Conservation (phyloP, 2,113 vertebrate species). For the Egretta garzetta region DNA sequence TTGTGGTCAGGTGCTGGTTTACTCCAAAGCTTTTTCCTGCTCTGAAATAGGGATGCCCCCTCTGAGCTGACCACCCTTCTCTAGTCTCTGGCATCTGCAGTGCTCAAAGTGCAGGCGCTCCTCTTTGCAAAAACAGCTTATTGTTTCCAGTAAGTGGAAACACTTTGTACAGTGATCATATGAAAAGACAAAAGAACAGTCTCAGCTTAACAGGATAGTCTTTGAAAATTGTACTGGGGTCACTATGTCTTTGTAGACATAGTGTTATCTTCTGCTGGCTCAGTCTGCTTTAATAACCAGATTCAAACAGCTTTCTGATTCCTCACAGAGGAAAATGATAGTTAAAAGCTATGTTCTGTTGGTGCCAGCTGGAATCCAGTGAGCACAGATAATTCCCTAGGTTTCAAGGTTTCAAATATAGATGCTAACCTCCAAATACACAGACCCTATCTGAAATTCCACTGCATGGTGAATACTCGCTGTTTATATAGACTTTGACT, state of each 20-base stretch:
- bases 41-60: neutral
- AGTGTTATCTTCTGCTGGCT: neutral
- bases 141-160: neutral
- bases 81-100: neutral
- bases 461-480: neutral
- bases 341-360: neutral
- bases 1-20: conserved; percentile 23
- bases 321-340: neutral
- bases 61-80: neutral
- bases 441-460: neutral
- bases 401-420: neutral
- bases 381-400: neutral
- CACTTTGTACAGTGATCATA: neutral
- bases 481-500: neutral
- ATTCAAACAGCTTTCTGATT: neutral
- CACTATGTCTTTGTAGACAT: neutral
- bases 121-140: neutral
- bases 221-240: neutral
- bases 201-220: neutral
- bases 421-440: neutral
- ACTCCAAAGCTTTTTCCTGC: neutral
- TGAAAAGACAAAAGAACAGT: neutral
- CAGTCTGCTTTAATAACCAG: neutral
- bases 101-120: neutral
- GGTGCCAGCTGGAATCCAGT: conserved; percentile 18